A percentile compares a stretch with the other conserved stretches of the same genome.
Conservation (phyloP, 1,140 invertebrate genomes). For the Andrena cerasifolii region DNA sequence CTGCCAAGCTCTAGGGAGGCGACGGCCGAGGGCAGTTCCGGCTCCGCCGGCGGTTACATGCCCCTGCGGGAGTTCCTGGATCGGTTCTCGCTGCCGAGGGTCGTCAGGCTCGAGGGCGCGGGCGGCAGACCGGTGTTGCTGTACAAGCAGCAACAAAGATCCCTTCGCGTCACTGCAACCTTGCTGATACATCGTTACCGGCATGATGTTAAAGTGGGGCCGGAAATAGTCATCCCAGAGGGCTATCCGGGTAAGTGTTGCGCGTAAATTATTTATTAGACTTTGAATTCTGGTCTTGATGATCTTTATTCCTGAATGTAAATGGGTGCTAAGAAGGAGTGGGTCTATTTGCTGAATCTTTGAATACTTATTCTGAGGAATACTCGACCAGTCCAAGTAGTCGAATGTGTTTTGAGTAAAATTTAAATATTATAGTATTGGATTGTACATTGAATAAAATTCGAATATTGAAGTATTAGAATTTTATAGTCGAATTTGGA, state of each 20-base stretch:
- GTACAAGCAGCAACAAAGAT: constrained; percentile 80
- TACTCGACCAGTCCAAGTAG: no score
- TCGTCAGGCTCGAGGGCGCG: constrained; percentile 80
- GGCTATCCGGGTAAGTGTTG: constrained; percentile 79
- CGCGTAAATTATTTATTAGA: neutral
- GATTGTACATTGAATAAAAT: no score
- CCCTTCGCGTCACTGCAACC: constrained; percentile 79
- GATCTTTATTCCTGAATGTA: no score
- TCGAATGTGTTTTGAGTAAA: no score
- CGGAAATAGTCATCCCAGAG: constrained; percentile 81
- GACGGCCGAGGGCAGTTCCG: constrained; percentile 78
- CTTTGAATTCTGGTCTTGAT: no score
- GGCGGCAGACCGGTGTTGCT: constrained; percentile 77
- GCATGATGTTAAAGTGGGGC: constrained; percentile 81
- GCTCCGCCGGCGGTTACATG: constrained; percentile 74
- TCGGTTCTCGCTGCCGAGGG: constrained; percentile 78
- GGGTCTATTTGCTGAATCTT: no score
- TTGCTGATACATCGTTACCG: constrained; percentile 79
- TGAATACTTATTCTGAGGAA: no score
- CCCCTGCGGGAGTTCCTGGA: constrained; percentile 79
- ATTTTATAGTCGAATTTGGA: no score
- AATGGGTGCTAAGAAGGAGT: no score
- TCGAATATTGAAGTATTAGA: no score
- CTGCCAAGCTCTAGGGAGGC: constrained; percentile 79
- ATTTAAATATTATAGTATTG: no score